Evolutionary conservation across 2,797 vertebrate genomes (phyloP).

Genomic region (Hozukius guyotensis): DNA sequence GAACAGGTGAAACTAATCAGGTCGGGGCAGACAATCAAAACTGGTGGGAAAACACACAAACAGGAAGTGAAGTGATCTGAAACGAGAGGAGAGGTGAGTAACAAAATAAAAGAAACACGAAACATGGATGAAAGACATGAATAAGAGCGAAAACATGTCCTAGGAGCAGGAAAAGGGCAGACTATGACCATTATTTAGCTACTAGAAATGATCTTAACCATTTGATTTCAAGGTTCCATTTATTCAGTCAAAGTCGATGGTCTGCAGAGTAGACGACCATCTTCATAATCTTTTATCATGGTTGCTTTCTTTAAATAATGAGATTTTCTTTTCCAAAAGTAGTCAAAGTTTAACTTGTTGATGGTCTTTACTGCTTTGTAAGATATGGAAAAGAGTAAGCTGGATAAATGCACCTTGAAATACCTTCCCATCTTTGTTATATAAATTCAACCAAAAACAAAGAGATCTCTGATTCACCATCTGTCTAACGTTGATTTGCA

Average conservation of each 20-base stretch:
- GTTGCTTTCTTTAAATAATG: neutral
- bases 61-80: neutral
- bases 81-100: neutral
- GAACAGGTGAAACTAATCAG: neutral
- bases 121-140: neutral
- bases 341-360: neutral
- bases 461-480: neutral
- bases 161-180: neutral
- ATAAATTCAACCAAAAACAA: neutral
- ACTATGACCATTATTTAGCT: neutral
- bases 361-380: neutral
- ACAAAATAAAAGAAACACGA: neutral
- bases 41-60: neutral
- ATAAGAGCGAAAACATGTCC: neutral
- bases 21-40: neutral
- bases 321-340: neutral
- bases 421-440: neutral
- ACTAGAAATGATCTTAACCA: neutral
- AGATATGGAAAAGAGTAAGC: neutral
- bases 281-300: neutral
- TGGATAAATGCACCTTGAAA: neutral
- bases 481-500: neutral
- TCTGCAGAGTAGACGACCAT: neutral
- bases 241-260: neutral
- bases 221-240: neutral